Evolutionary conservation across 1,140 invertebrate species (phyloP).

Genomic region (Pararge aegeria): DNA sequence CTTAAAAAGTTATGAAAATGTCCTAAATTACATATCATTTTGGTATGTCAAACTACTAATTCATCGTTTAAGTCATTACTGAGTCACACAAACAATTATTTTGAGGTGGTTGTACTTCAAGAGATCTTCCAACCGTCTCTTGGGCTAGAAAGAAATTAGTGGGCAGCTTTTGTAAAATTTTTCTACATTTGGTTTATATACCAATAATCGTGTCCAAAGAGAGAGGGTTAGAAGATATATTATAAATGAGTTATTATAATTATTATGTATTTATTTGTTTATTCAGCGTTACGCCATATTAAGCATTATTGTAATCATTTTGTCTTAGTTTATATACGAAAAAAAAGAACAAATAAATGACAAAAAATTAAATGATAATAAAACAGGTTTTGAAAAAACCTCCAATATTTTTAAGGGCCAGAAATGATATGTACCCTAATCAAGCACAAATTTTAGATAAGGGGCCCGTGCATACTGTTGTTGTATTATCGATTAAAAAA

Average conservation of each 20-base stretch:
- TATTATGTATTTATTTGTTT: slow-evolving; percentile 57
- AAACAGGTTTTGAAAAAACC: slow-evolving; percentile 51
- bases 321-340: background rate
- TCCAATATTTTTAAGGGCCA: slow-evolving; percentile 45
- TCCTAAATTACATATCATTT: too few species aligned
- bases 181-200: slow-evolving; percentile 44
- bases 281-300: slow-evolving; percentile 47
- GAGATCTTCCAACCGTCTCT: background rate
- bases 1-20: too few species aligned
- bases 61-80: too few species aligned
- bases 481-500: too few species aligned
- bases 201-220: slow-evolving; percentile 68
- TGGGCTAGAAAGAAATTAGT: slow-evolving; percentile 1
- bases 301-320: slow-evolving; percentile 36
- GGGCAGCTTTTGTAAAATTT: slow-evolving; percentile 13
- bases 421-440: slow-evolving; percentile 50
- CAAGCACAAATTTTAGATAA: slow-evolving; percentile 57
- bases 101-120: background rate
- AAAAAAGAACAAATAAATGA: slow-evolving; percentile 17
- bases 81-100: background rate
- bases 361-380: background rate
- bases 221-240: slow-evolving; percentile 14
- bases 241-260: slow-evolving; percentile 29
- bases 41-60: too few species aligned
- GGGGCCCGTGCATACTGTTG: slow-evolving; percentile 43